phyloP scores from a whole-genome alignment of 2,113 vertebrate genomes.

The Ictalurus punctatus region DNA sequence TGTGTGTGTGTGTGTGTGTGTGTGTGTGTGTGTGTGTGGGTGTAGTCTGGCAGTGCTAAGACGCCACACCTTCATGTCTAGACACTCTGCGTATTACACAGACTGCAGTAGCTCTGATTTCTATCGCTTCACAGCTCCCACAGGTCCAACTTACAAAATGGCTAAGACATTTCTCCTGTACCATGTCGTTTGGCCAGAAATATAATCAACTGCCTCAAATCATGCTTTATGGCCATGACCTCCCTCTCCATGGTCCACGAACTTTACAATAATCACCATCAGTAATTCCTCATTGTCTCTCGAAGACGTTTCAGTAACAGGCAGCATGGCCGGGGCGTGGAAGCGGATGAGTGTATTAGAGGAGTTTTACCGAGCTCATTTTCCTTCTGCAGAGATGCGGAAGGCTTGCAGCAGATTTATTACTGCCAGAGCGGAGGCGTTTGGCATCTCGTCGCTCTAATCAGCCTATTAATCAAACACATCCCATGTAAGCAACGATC shows the following conservation, averaged over 20 bases:
- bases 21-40: not conserved
- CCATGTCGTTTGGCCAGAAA: conserved; percentile 23
- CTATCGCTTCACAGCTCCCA: conserved; percentile 24
- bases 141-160: conserved; percentile 20
- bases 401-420: conserved; percentile 50
- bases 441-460: conserved; percentile 54
- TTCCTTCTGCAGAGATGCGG: conserved; percentile 31
- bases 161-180: conserved; percentile 9
- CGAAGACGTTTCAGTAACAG: not conserved
- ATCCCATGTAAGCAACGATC: conserved; percentile 51
- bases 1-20: not conserved
- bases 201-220: conserved; percentile 30
- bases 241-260: not conserved
- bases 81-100: not conserved
- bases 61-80: conserved; percentile 13
- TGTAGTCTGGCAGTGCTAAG: conserved; percentile 2
- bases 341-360: conserved; percentile 32
- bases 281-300: conserved; percentile 31
- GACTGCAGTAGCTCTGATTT: conserved; percentile 15
- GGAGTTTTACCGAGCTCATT: conserved; percentile 30
- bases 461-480: conserved; percentile 56
- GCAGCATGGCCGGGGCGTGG: not conserved
- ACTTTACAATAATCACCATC: conserved; percentile 4
- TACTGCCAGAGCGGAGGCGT: conserved; percentile 37
- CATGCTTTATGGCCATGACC: conserved; percentile 2